Conservation (phyloP, 2,113 vertebrate genomes). For the Lathamus discolor region DNA sequence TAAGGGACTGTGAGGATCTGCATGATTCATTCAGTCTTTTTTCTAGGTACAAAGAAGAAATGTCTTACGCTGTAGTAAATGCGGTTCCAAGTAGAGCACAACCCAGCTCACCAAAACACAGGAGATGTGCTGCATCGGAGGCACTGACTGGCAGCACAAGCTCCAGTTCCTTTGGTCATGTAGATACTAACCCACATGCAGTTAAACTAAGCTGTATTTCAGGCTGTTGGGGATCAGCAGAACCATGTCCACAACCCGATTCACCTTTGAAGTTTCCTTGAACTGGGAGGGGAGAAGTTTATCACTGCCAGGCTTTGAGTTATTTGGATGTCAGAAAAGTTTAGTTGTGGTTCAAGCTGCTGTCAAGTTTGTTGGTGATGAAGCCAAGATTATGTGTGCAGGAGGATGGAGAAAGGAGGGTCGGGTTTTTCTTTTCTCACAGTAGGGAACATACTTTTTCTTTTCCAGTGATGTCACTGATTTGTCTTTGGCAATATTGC, state of each 20-base stretch:
- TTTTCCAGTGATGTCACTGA: neutral
- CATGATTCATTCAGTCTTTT: constrained; percentile 51
- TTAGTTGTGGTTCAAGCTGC: neutral
- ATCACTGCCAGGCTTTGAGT: neutral
- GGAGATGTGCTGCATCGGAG: constrained; percentile 11
- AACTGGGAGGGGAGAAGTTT: neutral
- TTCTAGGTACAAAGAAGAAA: constrained; percentile 21
- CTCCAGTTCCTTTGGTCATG: neutral
- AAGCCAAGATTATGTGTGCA: neutral
- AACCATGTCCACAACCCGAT: neutral
- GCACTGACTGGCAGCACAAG: neutral
- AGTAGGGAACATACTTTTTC: neutral
- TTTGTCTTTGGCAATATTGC: neutral
- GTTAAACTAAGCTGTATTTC: neutral
- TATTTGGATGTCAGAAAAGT: neutral
- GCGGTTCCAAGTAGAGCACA: constrained; percentile 6
- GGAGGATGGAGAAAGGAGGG: neutral
- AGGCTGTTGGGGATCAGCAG: neutral
- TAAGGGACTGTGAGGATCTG: constrained; percentile 37
- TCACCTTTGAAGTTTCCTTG: neutral
- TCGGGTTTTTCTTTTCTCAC: neutral
- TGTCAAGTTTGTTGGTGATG: neutral
- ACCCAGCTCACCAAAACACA: neutral
- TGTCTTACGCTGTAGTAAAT: neutral
- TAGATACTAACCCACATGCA: neutral